Conservation (phyloP, 1,140 invertebrate genomes). For the Anoplophora glabripennis region DNA sequence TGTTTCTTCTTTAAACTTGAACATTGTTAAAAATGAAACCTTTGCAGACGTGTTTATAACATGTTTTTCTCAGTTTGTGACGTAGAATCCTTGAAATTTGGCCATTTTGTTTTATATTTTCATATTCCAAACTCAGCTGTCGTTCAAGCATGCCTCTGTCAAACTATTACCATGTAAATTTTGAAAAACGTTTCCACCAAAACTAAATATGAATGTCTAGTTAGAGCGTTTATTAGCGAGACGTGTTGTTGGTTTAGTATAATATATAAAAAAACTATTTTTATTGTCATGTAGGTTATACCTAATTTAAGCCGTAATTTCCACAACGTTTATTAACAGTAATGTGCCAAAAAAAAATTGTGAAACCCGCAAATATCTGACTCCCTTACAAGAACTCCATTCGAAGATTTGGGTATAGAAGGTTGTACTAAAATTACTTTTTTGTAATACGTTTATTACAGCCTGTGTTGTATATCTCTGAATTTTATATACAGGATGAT, state of each 20-base stretch:
- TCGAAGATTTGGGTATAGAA: not conserved
- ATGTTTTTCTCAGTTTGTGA: too few relatives aligned
- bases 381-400: slow-evolving; percentile 1
- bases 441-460: not conserved
- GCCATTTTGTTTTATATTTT: too few relatives aligned
- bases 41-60: too few relatives aligned
- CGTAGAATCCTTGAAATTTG: too few relatives aligned
- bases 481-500: slow-evolving; percentile 4
- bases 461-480: not conserved
- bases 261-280: slow-evolving; percentile 3
- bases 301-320: slow-evolving; percentile 8
- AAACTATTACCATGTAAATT: slow-evolving; percentile 15
- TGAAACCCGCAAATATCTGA: slow-evolving; percentile 25
- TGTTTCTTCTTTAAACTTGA: not conserved
- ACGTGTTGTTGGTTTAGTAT: slow-evolving; percentile 15
- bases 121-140: not conserved
- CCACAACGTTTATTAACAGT: not conserved
- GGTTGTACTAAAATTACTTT: not conserved
- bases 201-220: slow-evolving; percentile 18
- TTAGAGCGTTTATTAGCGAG: not conserved
- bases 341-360: slow-evolving; percentile 18
- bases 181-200: slow-evolving; percentile 35
- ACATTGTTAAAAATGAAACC: too few relatives aligned
- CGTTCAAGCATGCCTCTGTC: not conserved
- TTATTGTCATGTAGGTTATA: slow-evolving; percentile 11